Evolutionary conservation across 2,797 vertebrate genomes (phyloP).

Genomic region (Iguana delicatissima): DNA sequence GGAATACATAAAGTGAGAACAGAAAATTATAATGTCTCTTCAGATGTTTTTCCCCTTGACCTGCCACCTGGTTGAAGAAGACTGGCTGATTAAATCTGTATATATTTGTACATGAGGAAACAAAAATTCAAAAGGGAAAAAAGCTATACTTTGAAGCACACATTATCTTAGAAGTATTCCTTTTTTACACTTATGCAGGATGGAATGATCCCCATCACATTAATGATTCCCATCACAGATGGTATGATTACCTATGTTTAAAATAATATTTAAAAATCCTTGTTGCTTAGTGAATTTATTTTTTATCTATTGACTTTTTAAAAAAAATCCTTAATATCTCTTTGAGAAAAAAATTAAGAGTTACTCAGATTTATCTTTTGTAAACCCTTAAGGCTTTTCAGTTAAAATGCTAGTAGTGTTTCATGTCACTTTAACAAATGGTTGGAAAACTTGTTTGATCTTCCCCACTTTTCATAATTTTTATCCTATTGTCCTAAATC

Average conservation of each 20-base stretch:
- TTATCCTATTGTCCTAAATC: not conserved
- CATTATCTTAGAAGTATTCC: not conserved
- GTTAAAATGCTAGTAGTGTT: constrained; percentile 2
- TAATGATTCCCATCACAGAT: not conserved
- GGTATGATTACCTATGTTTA: not conserved
- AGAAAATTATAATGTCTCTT: not conserved
- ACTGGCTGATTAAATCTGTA: not conserved
- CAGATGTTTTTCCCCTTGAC: not conserved
- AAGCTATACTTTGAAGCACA: not conserved
- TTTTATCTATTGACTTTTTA: not conserved
- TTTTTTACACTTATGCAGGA: not conserved
- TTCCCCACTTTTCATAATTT: not conserved
- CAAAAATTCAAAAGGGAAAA: not conserved
- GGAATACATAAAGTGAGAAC: not conserved
- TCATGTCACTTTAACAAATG: not conserved
- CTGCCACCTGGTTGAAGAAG: not conserved
- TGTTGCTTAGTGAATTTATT: not conserved
- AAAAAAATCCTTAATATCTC: not conserved
- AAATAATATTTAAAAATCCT: not conserved
- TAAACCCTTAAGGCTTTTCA: constrained; percentile 16
- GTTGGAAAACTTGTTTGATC: not conserved
- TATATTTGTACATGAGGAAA: not conserved
- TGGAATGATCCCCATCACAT: not conserved
- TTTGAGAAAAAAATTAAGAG: not conserved
- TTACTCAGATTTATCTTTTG: constrained; percentile 45